Evolutionary conservation across 2,888 invertebrate genomes (phyloP).

Genomic region (Cantharis rufa): DNA sequence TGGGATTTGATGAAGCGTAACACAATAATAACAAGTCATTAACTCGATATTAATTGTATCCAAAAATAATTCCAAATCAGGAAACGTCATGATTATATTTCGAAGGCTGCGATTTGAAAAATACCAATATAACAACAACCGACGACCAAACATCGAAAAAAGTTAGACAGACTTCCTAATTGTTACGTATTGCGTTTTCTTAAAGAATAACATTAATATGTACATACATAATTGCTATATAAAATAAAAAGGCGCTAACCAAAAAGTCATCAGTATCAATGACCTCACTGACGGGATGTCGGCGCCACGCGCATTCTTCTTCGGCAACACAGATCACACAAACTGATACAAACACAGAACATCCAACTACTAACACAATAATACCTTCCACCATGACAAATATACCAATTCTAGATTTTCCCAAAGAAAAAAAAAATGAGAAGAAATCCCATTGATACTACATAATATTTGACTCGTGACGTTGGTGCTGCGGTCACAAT

Average conservation of each 20-base stretch:
- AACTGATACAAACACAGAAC: background rate
- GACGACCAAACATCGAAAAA: background rate
- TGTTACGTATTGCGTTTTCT: background rate
- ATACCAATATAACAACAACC: background rate
- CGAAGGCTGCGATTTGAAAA: background rate
- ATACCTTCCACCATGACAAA: background rate
- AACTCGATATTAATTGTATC: background rate
- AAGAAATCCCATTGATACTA: background rate
- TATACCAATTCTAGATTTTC: background rate
- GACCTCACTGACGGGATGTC: conserved; percentile 17
- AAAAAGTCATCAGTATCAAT: conserved; percentile 13
- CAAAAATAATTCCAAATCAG: background rate
- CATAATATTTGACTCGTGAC: background rate
- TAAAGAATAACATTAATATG: background rate
- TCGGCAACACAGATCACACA: conserved; percentile 8
- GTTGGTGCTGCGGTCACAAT: background rate
- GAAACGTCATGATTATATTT: background rate
- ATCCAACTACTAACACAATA: background rate
- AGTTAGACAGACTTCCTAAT: background rate
- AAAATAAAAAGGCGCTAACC: background rate
- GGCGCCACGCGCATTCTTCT: conserved; percentile 29
- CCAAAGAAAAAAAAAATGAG: background rate
- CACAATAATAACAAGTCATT: background rate
- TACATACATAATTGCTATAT: background rate
- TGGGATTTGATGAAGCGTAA: conserved; percentile 5